Percentiles rank a stretch among this genome's conserved stretches.
These are phyloP conservation scores for Enteromius afrohamiltoni DNA, from an alignment of 2,797 vertebrate species.

Conservation along the genomic window DNA sequence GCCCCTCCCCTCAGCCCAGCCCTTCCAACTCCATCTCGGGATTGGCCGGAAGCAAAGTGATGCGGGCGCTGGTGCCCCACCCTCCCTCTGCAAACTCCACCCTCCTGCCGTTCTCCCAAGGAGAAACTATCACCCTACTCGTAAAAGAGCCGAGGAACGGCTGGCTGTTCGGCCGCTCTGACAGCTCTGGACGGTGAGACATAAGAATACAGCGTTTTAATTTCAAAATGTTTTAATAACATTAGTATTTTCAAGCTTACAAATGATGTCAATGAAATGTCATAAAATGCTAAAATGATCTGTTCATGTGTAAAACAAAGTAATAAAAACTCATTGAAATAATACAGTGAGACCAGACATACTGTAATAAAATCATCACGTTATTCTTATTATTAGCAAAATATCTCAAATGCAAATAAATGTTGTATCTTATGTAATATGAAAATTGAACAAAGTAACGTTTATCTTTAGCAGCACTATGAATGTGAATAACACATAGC, in stretches of 20 bases:
- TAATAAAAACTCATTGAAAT: background rate
- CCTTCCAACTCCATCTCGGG: constrained; percentile 72
- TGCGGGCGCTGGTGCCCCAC: constrained; percentile 82
- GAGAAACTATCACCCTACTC: constrained; percentile 81
- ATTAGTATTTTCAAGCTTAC: background rate
- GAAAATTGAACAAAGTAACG: background rate
- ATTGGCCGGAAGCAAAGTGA: constrained; percentile 61
- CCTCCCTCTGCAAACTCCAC: constrained; percentile 78
- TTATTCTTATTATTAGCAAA: background rate
- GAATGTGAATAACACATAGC: background rate
- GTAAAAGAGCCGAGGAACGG: constrained; percentile 84
- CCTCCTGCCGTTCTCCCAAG: constrained; percentile 82
- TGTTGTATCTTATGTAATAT: background rate
- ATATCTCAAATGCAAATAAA: background rate
- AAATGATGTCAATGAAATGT: background rate
- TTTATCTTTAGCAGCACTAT: background rate
- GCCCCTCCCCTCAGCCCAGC: constrained; percentile 73
- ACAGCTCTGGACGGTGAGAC: constrained; percentile 79
- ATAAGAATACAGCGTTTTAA: background rate
- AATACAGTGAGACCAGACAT: background rate
- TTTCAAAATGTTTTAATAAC: background rate
- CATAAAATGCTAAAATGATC: background rate
- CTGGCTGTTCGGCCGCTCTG: constrained; percentile 89
- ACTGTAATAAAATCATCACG: background rate
- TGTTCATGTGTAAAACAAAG: background rate